Conservation (phyloP, 2,113 vertebrate species). For the Urocolius indicus region DNA sequence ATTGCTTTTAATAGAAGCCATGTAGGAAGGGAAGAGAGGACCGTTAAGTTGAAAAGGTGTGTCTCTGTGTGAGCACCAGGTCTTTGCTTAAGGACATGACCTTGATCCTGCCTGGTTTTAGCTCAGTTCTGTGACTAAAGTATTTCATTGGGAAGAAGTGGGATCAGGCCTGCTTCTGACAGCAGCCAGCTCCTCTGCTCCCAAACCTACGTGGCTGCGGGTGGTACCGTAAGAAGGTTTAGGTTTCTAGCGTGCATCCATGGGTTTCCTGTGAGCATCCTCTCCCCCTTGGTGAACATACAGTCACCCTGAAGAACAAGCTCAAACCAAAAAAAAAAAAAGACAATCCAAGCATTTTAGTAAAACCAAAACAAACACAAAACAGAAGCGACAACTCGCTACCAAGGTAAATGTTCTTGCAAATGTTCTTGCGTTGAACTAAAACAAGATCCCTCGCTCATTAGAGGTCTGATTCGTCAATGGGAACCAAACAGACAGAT, state of each 20-base stretch:
- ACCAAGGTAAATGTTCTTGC: not conserved
- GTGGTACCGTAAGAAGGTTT: not conserved
- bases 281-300: not conserved
- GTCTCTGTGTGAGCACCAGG: not conserved
- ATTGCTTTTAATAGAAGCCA: conserved; percentile 43
- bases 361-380: not conserved
- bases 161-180: not conserved
- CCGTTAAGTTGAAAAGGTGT: conserved; percentile 20
- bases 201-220: not conserved
- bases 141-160: not conserved
- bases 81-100: not conserved
- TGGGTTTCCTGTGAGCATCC: conserved; percentile 19
- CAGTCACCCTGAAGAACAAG: conserved; percentile 34
- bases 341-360: conserved; percentile 38
- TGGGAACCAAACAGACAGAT: conserved; percentile 48
- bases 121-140: not conserved
- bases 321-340: conserved; percentile 57
- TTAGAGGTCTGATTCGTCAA: conserved; percentile 43
- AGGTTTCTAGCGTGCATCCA: not conserved
- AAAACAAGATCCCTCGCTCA: conserved; percentile 20
- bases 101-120: not conserved
- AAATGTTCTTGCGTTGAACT: conserved; percentile 29
- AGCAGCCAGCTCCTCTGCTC: not conserved
- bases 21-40: conserved; percentile 51
- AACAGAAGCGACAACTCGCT: not conserved